phyloP scores from a whole-genome alignment of 2,888 invertebrate species.

The Drosophila lacicola region DNA sequence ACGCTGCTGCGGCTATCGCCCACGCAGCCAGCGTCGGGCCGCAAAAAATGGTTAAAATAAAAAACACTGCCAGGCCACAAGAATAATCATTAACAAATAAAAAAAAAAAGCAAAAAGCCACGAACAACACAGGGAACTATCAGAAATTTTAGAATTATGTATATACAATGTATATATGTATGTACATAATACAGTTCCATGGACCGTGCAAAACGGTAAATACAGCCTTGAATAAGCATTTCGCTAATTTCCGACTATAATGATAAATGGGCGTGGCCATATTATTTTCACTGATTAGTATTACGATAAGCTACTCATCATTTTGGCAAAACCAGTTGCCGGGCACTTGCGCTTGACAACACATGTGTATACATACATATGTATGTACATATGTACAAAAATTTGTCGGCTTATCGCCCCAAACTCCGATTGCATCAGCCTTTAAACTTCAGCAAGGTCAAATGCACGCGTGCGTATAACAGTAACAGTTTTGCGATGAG shows the following conservation, averaged over 20 bases:
- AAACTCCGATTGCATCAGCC: conserved; percentile 52
- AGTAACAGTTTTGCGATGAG: conserved; percentile 28
- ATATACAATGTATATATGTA: background rate
- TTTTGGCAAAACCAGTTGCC: conserved; percentile 5
- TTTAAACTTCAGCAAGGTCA: conserved; percentile 63
- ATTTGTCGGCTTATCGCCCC: background rate
- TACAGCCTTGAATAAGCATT: no score
- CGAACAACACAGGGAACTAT: conserved; percentile 24
- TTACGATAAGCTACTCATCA: conserved; percentile 10
- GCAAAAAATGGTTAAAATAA: conserved; percentile 14
- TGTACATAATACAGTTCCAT: background rate
- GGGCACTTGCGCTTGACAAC: conserved; percentile 8
- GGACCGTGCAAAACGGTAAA: background rate
- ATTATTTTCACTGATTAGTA: background rate
- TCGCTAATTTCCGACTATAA: background rate
- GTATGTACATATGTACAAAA: background rate
- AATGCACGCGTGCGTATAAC: conserved; percentile 52
- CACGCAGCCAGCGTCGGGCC: conserved; percentile 18
- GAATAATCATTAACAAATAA: conserved; percentile 24
- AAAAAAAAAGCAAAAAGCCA: conserved; percentile 12
- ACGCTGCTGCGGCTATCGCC: conserved; percentile 37
- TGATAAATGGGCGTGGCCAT: conserved; percentile 11
- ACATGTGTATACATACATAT: background rate
- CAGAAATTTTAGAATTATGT: conserved; percentile 12
- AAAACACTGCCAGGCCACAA: conserved; percentile 28